phyloP scores from a whole-genome alignment of 2,888 invertebrate species.

The Temnothorax unifasciatus region DNA sequence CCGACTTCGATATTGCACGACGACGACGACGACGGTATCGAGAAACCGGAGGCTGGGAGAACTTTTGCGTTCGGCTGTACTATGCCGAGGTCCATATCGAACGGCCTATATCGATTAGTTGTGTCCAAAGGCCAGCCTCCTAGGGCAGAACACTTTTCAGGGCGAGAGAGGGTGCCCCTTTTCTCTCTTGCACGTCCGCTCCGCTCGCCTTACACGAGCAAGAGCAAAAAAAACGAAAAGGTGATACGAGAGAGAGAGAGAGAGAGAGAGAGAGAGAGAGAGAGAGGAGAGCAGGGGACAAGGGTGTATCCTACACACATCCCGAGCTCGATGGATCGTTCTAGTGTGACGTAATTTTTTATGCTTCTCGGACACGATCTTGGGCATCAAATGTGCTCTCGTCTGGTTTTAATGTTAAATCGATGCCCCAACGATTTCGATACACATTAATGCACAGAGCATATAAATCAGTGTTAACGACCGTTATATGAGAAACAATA shows the following conservation, averaged over 20 bases:
- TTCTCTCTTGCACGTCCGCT: slow-evolving; percentile 61
- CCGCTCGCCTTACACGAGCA: slow-evolving; percentile 41
- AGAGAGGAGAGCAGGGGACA: slow-evolving; percentile 7
- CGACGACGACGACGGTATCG: background rate
- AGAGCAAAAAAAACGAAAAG: slow-evolving; percentile 28
- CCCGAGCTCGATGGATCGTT: slow-evolving; percentile 65
- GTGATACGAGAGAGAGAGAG: background rate
- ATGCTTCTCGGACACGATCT: slow-evolving; percentile 68
- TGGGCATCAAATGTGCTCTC: slow-evolving; percentile 62
- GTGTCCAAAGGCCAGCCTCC: slow-evolving; percentile 75
- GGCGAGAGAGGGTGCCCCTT: slow-evolving; percentile 75
- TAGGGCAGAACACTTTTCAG: slow-evolving; percentile 74
- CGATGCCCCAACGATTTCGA: slow-evolving; percentile 9
- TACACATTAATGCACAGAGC: background rate
- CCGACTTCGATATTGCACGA: slow-evolving; percentile 42
- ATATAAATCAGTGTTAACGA: background rate
- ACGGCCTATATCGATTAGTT: slow-evolving; percentile 81
- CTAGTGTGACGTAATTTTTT: slow-evolving; percentile 72
- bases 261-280: slow-evolving; percentile 1
- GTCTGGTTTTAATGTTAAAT: slow-evolving; percentile 39
- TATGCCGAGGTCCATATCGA: slow-evolving; percentile 77
- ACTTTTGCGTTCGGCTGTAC: slow-evolving; percentile 79
- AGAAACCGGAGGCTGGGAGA: slow-evolving; percentile 37
- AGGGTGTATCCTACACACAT: slow-evolving; percentile 44
- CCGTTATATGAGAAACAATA: background rate